Conservation (phyloP, 64 coral and sea anemone genomes). For the Acropora yongei region DNA sequence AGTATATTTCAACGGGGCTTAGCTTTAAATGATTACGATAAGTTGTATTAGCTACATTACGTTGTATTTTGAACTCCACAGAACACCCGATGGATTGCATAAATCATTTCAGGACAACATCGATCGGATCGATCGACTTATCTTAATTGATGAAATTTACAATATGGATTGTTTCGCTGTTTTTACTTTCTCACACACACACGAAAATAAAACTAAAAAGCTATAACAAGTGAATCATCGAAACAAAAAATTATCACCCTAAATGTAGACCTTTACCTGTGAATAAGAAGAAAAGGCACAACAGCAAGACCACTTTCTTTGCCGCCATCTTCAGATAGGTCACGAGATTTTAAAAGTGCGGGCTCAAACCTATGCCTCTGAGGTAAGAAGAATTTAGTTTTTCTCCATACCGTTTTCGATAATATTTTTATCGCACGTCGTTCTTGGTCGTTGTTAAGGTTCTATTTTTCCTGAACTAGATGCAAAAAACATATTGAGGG, state of each 20-base stretch:
- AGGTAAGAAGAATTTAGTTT: constrained; percentile 5
- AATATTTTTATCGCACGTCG: too few species aligned
- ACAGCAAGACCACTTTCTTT: not conserved
- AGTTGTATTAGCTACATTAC: not conserved
- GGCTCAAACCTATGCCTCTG: not conserved
- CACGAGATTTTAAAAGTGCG: constrained; percentile 22
- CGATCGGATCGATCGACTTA: not conserved
- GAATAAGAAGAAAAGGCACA: constrained; percentile 22
- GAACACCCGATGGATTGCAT: not conserved
- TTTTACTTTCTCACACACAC: not conserved
- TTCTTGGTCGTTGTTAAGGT: not conserved
- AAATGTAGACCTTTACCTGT: not conserved
- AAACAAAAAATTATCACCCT: not conserved
- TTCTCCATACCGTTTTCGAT: not conserved
- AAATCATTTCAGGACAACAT: not conserved
- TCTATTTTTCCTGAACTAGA: not conserved
- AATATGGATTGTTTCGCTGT: not conserved
- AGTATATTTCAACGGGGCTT: not conserved
- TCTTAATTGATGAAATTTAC: too few species aligned
- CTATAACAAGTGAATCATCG: not conserved
- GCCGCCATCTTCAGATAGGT: constrained; percentile 37
- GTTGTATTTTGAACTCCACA: too few species aligned
- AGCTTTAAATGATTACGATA: not conserved
- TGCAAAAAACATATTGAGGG: not conserved
- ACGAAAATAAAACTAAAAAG: not conserved